Evolutionary conservation across 2,113 vertebrate species (phyloP).

Genomic region (Dasyprocta punctata): DNA sequence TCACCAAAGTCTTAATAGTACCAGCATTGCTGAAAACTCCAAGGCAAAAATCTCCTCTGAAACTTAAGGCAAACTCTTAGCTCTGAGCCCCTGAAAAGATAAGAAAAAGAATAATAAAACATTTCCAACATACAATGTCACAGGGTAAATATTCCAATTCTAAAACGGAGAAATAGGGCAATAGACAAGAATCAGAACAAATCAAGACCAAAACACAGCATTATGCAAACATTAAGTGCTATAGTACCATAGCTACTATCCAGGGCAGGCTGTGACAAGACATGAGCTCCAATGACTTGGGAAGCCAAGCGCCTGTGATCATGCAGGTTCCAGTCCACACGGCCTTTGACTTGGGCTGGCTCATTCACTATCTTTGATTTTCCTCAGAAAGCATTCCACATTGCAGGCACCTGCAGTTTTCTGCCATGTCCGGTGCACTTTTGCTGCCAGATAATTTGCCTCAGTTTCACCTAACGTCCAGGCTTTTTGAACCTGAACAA

Average conservation of each 20-base stretch:
- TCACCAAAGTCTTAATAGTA: background rate
- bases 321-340: background rate
- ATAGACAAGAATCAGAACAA: background rate
- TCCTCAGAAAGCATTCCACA: background rate
- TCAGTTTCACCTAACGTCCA: background rate
- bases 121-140: background rate
- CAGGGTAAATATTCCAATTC: background rate
- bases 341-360: background rate
- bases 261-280: background rate
- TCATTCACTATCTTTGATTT: background rate
- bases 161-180: background rate
- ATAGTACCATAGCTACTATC: background rate
- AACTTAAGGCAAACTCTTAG: background rate
- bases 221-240: background rate
- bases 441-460: background rate
- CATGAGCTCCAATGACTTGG: background rate
- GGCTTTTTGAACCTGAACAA: background rate
- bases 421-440: background rate
- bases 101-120: too few relatives aligned
- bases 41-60: background rate
- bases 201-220: background rate
- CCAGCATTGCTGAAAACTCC: background rate
- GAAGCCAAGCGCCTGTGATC: background rate
- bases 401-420: background rate
- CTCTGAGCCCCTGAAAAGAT: background rate